phyloP scores from a whole-genome alignment of 2,888 invertebrate genomes.

The Sphinx pinastri region DNA sequence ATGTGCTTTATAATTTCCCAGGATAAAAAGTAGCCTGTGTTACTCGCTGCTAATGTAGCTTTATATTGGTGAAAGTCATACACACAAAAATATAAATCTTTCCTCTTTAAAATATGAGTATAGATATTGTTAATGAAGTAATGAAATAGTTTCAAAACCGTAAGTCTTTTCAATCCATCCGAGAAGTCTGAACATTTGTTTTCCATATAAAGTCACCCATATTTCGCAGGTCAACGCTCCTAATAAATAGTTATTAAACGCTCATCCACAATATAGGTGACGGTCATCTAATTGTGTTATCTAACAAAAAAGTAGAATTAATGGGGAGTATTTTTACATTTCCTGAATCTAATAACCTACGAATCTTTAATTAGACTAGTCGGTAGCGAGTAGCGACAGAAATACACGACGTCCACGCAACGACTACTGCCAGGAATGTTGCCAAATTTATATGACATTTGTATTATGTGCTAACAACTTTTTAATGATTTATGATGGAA shows the following conservation, averaged over 20 bases:
- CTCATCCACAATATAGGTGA: neutral
- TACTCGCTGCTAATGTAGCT: too few relatives aligned
- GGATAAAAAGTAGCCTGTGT: too few relatives aligned
- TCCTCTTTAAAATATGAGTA: too few relatives aligned
- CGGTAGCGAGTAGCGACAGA: slow-evolving; percentile 9
- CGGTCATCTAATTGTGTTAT: neutral
- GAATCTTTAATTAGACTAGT: slow-evolving; percentile 12
- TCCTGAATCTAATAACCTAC: neutral
- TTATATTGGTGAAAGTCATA: too few relatives aligned
- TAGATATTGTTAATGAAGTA: too few relatives aligned
- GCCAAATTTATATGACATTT: slow-evolving; percentile 7
- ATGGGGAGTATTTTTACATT: slow-evolving; percentile 7
- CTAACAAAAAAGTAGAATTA: neutral
- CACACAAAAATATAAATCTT: too few relatives aligned
- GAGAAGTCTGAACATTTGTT: too few relatives aligned
- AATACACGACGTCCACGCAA: neutral
- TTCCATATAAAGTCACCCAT: neutral
- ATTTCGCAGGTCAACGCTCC: neutral
- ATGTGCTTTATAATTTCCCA: too few relatives aligned
- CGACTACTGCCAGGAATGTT: neutral
- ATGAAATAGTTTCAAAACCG: too few relatives aligned
- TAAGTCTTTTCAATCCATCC: too few relatives aligned
- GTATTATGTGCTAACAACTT: slow-evolving; percentile 1
- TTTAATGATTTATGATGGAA: neutral
- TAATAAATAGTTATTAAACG: neutral